Percentiles rank a stretch among this genome's conserved stretches.
phyloP scores from a whole-genome alignment of 92 coral and sea anemone genomes.

The Ricordea florida region DNA sequence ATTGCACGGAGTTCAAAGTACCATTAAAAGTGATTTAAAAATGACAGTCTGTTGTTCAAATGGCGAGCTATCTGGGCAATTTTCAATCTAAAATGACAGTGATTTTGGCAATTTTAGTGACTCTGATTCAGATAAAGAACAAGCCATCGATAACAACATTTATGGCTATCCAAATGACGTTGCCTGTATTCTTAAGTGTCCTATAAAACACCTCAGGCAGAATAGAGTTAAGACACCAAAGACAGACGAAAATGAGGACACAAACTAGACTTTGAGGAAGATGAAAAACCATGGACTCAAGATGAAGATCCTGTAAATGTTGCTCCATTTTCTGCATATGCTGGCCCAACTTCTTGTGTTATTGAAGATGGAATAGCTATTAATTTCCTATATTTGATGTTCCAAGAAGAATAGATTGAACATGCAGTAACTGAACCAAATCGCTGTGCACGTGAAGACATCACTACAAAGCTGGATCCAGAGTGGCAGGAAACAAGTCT shows the following conservation, averaged over 20 bases:
- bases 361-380: slow-evolving; percentile 7
- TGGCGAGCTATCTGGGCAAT: not conserved
- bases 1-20: too few species aligned
- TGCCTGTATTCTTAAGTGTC: too few species aligned
- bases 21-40: not conserved
- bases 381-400: not conserved
- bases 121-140: not conserved
- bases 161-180: slow-evolving; percentile 6
- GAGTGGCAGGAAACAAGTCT: not conserved
- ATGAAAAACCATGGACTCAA: too few species aligned
- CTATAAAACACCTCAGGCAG: too few species aligned
- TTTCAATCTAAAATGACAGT: not conserved
- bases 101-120: too few species aligned
- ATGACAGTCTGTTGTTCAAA: slow-evolving; percentile 5
- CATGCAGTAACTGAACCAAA: not conserved
- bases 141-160: not conserved
- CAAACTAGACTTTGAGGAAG: too few species aligned
- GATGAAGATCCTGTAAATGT: too few species aligned
- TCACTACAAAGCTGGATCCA: too few species aligned
- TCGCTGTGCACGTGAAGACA: not conserved
- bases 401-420: not conserved
- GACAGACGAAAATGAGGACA: too few species aligned
- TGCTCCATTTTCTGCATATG: too few species aligned
- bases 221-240: too few species aligned
- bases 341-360: not conserved